Conservation (phyloP, 2,888 invertebrate species). For the Pristionchus arcanus region DNA sequence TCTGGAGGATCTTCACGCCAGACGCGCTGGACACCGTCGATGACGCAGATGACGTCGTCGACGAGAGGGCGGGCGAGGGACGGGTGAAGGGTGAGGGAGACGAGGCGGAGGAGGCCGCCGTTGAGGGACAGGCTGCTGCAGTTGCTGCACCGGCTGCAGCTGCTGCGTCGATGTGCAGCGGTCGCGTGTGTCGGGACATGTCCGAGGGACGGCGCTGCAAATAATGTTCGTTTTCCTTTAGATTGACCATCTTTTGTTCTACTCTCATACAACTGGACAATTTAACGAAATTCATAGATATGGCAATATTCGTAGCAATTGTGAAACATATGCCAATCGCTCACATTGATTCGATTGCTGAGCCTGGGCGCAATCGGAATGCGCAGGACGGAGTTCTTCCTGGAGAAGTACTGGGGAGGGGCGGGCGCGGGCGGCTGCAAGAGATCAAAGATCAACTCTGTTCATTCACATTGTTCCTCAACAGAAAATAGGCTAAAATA, state of each 20-base stretch:
- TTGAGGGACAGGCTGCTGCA: neutral
- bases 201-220: constrained; percentile 55
- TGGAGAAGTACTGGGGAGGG: constrained; percentile 75
- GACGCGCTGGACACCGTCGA: constrained; percentile 50
- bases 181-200: constrained; percentile 45
- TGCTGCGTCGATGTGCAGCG: constrained; percentile 42
- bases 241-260: neutral
- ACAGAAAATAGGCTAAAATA: too few species aligned
- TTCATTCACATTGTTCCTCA: too few species aligned
- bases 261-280: too few species aligned
- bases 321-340: neutral
- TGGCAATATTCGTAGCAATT: too few species aligned
- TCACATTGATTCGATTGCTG: constrained; percentile 73
- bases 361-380: constrained; percentile 77
- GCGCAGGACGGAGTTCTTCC: constrained; percentile 77
- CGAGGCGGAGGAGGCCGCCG: neutral
- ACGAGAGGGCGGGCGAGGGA: constrained; percentile 51
- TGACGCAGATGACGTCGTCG: constrained; percentile 45
- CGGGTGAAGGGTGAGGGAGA: constrained; percentile 33
- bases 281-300: too few species aligned
- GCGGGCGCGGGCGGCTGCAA: neutral
- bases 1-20: constrained; percentile 45
- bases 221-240: neutral
- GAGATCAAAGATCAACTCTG: neutral
- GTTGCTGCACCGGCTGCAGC: neutral